Base-by-base conservation (phyloP, 2,888 invertebrate species). In the Salticus scenicus region DNA sequence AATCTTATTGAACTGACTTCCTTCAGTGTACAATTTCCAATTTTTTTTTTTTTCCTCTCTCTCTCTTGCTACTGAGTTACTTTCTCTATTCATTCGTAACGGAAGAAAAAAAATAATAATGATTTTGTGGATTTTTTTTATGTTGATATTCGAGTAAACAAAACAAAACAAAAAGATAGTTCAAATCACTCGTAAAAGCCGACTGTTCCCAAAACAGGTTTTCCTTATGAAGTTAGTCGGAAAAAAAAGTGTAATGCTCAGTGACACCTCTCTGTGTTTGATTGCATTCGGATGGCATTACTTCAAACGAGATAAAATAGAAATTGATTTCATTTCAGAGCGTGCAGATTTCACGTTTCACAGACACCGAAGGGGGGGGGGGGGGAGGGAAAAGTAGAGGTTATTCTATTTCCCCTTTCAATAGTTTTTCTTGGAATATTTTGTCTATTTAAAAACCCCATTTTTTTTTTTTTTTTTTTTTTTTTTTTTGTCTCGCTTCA, bases 71-170 rank as follows among this genome's bases (percentile, higher is more conserved):
- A 57, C 20, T 24, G 24, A 2, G 57, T 24, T 24, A 7, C 57
- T 57, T 57, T 57, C 57, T 8, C 24, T 57, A 57, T 57, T 57
- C 57, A 57, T 24, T 24, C 57, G 57, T 57, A 57, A 57, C 57
- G 24, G 24, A 4, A 4, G 20, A 8, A n/a, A n/a, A 1, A 4
- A 24, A 57, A 57, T 24, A 24, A 57, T 37, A 37, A 57, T 57
- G 24, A 24, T 24, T 24, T 24, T 57, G 24, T 24, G 17, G 2
- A n/a, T 5, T 24, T 57, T 57, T 24, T 24, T 24, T 24, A 37
- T 57, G 24, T 57, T 24, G 57, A 24, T 57, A 57, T 57, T 57
- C n/a, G 37, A 47, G 47, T 17, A 57, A n/a, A 5, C 24, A 57
- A 57, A 24, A 17, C 4, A 57, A 57, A 57, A 57, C 20, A 14